Conservation (phyloP, 2,797 vertebrate genomes). For the Chromobotia macracanthus region DNA sequence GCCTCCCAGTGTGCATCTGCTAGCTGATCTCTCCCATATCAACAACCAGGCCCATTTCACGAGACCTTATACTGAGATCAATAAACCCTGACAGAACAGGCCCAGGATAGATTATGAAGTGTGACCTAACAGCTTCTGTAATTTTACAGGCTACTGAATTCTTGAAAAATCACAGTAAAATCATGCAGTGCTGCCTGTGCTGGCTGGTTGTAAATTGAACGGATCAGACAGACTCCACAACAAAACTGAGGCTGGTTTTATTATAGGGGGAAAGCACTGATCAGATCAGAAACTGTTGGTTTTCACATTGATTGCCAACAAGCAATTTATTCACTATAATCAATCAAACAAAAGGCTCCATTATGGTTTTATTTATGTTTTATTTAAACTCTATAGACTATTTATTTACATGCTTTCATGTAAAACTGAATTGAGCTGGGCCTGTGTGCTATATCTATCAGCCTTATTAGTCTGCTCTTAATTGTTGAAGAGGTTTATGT, state of each 20-base stretch:
- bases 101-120: background rate
- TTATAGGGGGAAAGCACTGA: background rate
- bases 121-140: background rate
- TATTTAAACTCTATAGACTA: background rate
- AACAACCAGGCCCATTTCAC: slow-evolving; percentile 22
- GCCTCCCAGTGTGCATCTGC: slow-evolving; percentile 67
- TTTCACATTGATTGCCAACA: too few relatives aligned
- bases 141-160: background rate
- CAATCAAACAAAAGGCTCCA: background rate
- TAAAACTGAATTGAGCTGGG: background rate
- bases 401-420: background rate
- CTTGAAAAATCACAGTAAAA: background rate
- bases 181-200: background rate
- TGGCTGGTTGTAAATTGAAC: background rate
- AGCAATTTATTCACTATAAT: too few relatives aligned
- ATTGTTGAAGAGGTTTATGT: background rate
- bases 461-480: background rate
- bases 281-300: background rate
- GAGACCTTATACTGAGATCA: slow-evolving; percentile 2
- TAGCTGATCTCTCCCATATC: background rate
- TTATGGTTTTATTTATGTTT: slow-evolving; percentile 1
- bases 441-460: background rate
- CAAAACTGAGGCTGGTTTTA: background rate
- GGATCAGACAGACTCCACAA: background rate
- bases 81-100: slow-evolving; percentile 13